Base-by-base conservation (phyloP, 2,797 vertebrate species). In the Peromyscus aztecus region DNA sequence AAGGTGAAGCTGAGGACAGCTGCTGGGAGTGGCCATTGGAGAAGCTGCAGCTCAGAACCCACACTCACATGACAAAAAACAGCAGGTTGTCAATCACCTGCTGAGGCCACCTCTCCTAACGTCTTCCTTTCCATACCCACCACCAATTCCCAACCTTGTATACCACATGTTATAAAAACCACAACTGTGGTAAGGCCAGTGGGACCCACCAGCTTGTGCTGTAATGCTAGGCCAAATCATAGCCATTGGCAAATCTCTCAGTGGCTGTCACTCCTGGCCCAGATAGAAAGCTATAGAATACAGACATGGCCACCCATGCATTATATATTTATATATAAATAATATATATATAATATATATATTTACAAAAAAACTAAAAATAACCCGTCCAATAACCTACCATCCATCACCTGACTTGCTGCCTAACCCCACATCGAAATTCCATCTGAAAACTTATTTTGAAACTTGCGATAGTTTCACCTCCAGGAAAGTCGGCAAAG, bases 281-380 rank as follows among this genome's bases (percentile, higher is more conserved):
- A 71, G 67, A 37, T 2, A 14, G 27, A 71, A 6, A 10, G 63
- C 34, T 57, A 5, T 2, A 1, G 0, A 40, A 27, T 31, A 19
- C 17, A 23, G 7, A 19, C 3, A 11, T 0, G 0, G 3, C 14
- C 14, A 49, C 12, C 43, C 10, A 6, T 1, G 23, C 21, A 0
- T 19, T n/a, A 17, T 1, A 65, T 5, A 31, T 1, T 4, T 63
- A 63, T 10, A 29, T 29, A 27, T 65, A 4, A 43, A 43, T 43
- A 43, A 29, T 11, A 65, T 65, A 19, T 59, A 17, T 17, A 17
- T 57, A 29, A 13, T 65, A 5, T 65, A 11, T 65, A 27, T 65
- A 11, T 31, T 29, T 13, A 65, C 27, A 65, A 55, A 61, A 29
- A 29, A 27, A 17, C 27, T 21, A 37, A n/a, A 49, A 67, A 23